Evolutionary conservation across 2,888 invertebrate genomes (phyloP), one percentile per base, ranked within the genome.

Genomic region (Silvanus unidentatus): DNA sequence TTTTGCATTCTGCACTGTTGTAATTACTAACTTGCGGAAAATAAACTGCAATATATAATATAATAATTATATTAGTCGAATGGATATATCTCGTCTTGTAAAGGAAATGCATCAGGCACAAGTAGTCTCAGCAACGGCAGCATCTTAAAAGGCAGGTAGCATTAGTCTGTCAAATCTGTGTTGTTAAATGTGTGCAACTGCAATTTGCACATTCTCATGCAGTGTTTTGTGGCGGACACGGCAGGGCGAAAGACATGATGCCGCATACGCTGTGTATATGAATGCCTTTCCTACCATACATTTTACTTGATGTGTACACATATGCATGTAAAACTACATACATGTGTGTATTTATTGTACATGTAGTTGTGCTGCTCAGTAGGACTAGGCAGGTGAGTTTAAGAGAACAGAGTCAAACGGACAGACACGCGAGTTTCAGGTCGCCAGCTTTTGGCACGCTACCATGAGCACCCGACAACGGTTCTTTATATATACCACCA

Each of bases 191-290:
- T 49, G 50, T 53, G 48, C 53, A 53, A 53, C 53, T 49, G 51
- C 45, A 53, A 53, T 53, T 51, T 53, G 53, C 50, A 53, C 53
- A 53, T 53, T 48, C 46, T 50, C 53, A 53, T 53, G 50, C 50
- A 43, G 47, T 42, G 47, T 43, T 47, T 42, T 47, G 40, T 44
- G 38, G 43, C 35, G 39, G 45, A 45, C 45, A 45, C 45, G 45
- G 36, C 44, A 44, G 40, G 44, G 45, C 45, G 45, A 45, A 16
- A 41, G 37, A 28, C 40, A 38, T 41, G 36, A 34, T 39, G 38
- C 38, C 37, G 41, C n/a, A n/a, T n/a, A n/a, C n/a, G n/a, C 39
- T 42, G 41, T 40, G 34, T 34, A 39, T 22, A 22, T 22, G 22
- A 22, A 8, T 22, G 22, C 4, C n/a, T 22, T 22, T 22, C 22